Percentiles rank a stretch among this genome's conserved stretches.
These are phyloP conservation scores for Cheilosia scutellata DNA, from an alignment of 2,888 invertebrate genomes.

Conservation along the genomic window DNA sequence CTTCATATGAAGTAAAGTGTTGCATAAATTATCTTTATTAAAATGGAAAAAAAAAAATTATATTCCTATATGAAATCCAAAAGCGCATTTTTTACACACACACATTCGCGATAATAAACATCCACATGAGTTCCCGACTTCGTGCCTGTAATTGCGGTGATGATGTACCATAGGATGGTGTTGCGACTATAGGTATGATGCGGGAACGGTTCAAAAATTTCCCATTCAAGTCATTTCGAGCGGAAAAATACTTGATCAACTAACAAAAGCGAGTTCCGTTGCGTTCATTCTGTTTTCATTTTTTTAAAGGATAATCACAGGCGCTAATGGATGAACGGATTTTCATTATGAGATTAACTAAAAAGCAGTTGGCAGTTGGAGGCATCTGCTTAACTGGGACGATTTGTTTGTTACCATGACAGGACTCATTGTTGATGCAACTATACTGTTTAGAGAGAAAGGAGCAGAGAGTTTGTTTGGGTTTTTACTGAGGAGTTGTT, in stretches of 20 bases:
- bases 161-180: neutral
- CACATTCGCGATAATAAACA: conserved; percentile 53
- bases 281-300: conserved; percentile 24
- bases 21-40: conserved; percentile 70
- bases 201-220: conserved; percentile 48
- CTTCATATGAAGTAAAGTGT: conserved; percentile 55
- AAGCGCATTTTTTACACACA: conserved; percentile 17
- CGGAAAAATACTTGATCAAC: conserved; percentile 68
- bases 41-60: conserved; percentile 49
- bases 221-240: conserved; percentile 71
- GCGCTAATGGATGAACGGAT: conserved; percentile 72
- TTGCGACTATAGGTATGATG: conserved; percentile 1
- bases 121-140: conserved; percentile 60
- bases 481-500: conserved; percentile 12
- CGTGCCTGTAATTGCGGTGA: conserved; percentile 43
- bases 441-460: conserved; percentile 16
- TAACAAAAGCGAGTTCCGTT: conserved; percentile 44
- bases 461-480: conserved; percentile 40
- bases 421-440: conserved; percentile 60
- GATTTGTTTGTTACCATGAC: conserved; percentile 57
- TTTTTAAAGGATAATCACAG: conserved; percentile 64
- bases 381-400: conserved; percentile 47
- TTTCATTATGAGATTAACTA: conserved; percentile 72
- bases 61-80: conserved; percentile 18
- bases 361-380: conserved; percentile 53